Conservation (phyloP, 2,888 invertebrate species). For the Torymus aiolomorphi region DNA sequence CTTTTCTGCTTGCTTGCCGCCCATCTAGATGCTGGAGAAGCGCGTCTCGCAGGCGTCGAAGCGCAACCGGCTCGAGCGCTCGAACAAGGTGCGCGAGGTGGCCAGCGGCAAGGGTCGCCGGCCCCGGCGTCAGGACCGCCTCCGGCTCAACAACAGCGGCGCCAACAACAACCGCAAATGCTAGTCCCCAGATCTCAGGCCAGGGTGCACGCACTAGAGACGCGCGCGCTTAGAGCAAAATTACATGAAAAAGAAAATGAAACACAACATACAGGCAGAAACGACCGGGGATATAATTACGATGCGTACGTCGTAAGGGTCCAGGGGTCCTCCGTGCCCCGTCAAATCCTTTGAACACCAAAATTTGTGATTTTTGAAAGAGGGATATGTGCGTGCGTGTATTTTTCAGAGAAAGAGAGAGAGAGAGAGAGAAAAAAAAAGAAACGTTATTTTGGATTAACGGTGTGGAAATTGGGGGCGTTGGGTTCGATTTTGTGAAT, state of each 20-base stretch:
- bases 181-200: constrained; percentile 74
- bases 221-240: constrained; percentile 1
- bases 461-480: no score
- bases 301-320: neutral
- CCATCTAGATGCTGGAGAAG: constrained; percentile 74
- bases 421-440: neutral
- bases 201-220: constrained; percentile 64
- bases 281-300: neutral
- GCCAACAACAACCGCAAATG: constrained; percentile 82
- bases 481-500: no score
- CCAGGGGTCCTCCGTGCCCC: neutral
- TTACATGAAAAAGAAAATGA: neutral
- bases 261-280: neutral
- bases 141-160: constrained; percentile 78
- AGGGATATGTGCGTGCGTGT: neutral
- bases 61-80: constrained; percentile 77
- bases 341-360: neutral
- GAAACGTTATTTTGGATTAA: no score
- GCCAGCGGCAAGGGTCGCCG: constrained; percentile 76
- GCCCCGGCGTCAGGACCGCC: constrained; percentile 78
- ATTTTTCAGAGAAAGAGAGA: no score
- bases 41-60: constrained; percentile 76
- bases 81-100: constrained; percentile 78
- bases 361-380: neutral
- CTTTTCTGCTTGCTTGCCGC: constrained; percentile 21